phyloP scores from a whole-genome alignment of 2,888 invertebrate species.

The Lepas anatifera region DNA sequence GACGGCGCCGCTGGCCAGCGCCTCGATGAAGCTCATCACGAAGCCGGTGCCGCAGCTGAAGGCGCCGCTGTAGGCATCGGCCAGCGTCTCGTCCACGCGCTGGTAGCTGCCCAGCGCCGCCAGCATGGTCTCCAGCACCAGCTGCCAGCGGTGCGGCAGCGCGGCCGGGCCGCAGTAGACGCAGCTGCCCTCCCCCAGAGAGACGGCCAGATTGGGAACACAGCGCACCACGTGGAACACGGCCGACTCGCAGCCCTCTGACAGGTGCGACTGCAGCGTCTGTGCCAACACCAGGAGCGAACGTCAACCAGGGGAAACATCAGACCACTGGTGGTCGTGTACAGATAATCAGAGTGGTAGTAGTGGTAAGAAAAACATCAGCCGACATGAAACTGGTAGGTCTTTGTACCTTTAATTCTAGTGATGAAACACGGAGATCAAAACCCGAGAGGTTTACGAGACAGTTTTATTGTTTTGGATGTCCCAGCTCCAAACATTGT shows the following conservation, averaged over 20 bases:
- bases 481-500: too few species aligned
- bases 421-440: too few species aligned
- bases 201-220: not conserved
- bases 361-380: too few species aligned
- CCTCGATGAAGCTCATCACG: not conserved
- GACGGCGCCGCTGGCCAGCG: not conserved
- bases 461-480: too few species aligned
- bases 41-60: not conserved
- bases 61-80: not conserved
- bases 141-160: not conserved
- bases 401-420: too few species aligned
- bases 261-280: not conserved
- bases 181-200: not conserved
- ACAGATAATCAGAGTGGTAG: too few species aligned
- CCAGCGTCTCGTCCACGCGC: not conserved
- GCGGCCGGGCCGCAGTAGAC: not conserved
- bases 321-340: too few species aligned
- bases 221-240: not conserved
- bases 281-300: not conserved
- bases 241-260: not conserved
- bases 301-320: too few species aligned
- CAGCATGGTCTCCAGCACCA: not conserved
- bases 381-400: too few species aligned
- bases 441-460: too few species aligned
- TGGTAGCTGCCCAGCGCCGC: not conserved